Evolutionary conservation across 2,113 vertebrate genomes (phyloP).

Genomic region (Pardalotus punctatus): DNA sequence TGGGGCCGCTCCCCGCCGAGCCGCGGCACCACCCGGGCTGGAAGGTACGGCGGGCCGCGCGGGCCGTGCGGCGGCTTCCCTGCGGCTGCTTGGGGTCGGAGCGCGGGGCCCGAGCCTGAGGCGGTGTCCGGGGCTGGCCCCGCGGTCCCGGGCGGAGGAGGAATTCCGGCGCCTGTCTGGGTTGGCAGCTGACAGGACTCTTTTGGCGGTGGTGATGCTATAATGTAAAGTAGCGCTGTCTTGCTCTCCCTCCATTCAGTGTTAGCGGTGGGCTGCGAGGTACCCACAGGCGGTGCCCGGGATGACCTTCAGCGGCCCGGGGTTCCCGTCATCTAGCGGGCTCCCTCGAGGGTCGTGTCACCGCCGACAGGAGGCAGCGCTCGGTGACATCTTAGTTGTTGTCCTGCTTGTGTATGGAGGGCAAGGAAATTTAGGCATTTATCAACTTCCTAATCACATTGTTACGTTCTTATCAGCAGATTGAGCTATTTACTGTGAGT

Average conservation of each 20-base stretch:
- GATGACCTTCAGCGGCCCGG: constrained; percentile 16
- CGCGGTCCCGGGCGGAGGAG: background rate
- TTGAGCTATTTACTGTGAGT: no score
- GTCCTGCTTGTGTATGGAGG: accelerated
- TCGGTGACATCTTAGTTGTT: background rate
- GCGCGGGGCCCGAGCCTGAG: background rate
- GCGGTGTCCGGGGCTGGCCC: background rate
- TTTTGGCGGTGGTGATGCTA: background rate
- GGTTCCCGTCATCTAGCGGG: accelerated
- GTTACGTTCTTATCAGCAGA: background rate
- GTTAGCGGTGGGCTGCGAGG: background rate
- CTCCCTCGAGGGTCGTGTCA: accelerated
- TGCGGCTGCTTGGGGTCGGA: background rate
- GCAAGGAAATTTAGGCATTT: background rate
- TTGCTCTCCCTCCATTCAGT: background rate
- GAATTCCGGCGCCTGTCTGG: background rate
- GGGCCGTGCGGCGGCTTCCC: background rate
- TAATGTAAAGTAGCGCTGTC: background rate
- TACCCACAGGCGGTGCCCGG: background rate
- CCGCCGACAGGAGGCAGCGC: background rate
- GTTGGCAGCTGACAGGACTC: background rate
- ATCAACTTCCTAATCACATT: background rate
- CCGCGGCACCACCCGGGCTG: background rate
- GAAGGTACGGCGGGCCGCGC: background rate
- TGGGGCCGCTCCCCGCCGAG: background rate